A percentile compares a stretch with the other conserved stretches of the same genome.
phyloP scores from a whole-genome alignment of 53 echinoderm and acorn worm species.

The Henricia sp. region DNA sequence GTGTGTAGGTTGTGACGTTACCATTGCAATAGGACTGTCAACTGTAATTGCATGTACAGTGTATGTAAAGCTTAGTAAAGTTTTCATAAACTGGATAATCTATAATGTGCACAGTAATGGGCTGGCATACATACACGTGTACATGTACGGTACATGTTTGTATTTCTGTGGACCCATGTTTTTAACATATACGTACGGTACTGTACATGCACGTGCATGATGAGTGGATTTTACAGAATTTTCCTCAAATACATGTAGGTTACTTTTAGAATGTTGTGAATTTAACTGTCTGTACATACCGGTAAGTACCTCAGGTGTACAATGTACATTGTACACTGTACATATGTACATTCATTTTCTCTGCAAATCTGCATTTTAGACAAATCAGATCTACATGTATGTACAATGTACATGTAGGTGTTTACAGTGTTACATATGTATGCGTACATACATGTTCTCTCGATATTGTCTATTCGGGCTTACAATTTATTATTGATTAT shows the following conservation, averaged over 20 bases:
- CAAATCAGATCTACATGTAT: background rate
- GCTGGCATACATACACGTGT: background rate
- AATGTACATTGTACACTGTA: too few relatives aligned
- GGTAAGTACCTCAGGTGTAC: background rate
- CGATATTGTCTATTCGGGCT: background rate
- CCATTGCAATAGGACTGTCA: too few relatives aligned
- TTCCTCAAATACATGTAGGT: background rate
- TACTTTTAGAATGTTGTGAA: background rate
- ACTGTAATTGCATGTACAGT: too few relatives aligned
- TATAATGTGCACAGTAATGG: too few relatives aligned
- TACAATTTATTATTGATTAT: background rate
- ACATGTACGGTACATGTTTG: background rate
- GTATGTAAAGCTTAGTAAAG: too few relatives aligned
- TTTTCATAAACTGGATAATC: too few relatives aligned
- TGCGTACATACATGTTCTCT: background rate
- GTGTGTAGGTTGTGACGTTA: too few relatives aligned
- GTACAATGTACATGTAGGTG: conserved; percentile 3
- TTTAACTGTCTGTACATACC: background rate
- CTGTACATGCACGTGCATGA: background rate
- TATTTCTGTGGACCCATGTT: background rate
- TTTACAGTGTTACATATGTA: background rate
- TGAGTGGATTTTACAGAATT: too few relatives aligned
- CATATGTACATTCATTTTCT: too few relatives aligned
- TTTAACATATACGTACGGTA: too few relatives aligned
- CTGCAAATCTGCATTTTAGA: background rate